Conservation (phyloP, 2,113 vertebrate genomes). For the Loxodonta africana region DNA sequence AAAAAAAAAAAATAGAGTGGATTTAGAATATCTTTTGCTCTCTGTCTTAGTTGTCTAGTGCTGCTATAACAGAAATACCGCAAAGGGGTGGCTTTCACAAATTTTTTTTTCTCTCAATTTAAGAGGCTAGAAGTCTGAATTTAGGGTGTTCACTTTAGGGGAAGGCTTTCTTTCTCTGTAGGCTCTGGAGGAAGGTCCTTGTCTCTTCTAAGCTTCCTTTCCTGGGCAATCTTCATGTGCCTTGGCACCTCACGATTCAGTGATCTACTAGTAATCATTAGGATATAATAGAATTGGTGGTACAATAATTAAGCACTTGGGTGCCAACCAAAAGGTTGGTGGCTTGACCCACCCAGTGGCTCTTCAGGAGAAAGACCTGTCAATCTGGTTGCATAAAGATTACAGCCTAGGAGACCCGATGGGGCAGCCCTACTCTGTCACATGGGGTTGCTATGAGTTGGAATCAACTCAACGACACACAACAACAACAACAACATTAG, state of each 20-base stretch:
- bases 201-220: no score
- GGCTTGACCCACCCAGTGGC: background rate
- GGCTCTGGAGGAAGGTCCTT: no score
- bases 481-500: background rate
- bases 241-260: background rate
- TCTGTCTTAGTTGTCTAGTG: no score
- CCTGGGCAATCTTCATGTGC: no score
- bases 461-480: background rate
- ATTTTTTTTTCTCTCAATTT: no score
- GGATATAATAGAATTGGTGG: background rate
- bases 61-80: no score
- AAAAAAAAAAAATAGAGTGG: background rate
- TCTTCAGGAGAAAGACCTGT: no score
- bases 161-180: no score
- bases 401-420: background rate
- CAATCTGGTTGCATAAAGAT: background rate
- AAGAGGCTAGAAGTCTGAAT: no score
- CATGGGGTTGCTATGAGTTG: background rate
- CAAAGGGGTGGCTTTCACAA: no score
- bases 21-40: background rate
- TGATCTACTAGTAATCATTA: background rate
- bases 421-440: background rate
- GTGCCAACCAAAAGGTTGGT: background rate
- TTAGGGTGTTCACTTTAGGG: no score
- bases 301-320: background rate